phyloP scores from a whole-genome alignment of 2,797 vertebrate genomes.

The Schizothorax lantsangensis region DNA sequence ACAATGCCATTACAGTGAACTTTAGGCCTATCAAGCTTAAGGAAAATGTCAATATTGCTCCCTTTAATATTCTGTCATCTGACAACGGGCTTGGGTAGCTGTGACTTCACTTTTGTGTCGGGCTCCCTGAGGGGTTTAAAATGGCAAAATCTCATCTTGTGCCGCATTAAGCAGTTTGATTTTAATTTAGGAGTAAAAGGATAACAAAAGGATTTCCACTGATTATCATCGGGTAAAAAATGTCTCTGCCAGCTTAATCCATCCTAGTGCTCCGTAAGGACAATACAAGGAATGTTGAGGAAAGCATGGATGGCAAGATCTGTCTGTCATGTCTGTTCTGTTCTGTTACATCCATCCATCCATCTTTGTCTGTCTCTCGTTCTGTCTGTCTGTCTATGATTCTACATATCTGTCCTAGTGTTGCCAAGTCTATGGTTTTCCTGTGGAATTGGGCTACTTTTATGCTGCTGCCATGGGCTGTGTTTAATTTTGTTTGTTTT shows the following conservation, averaged over 20 bases:
- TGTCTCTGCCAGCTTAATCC: constrained; percentile 57
- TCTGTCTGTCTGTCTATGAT: background rate
- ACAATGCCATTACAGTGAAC: constrained; percentile 56
- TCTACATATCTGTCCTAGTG: background rate
- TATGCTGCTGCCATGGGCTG: background rate
- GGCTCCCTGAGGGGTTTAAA: constrained; percentile 49
- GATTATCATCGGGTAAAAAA: constrained; percentile 57
- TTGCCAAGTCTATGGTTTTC: background rate
- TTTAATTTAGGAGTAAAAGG: constrained; percentile 65
- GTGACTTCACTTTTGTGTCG: constrained; percentile 52
- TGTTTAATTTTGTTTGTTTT: background rate
- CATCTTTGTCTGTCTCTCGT: background rate
- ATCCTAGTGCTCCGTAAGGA: constrained; percentile 51
- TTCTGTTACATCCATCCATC: background rate
- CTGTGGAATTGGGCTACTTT: background rate
- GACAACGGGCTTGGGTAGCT: constrained; percentile 42
- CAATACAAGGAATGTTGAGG: constrained; percentile 26
- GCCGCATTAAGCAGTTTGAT: constrained; percentile 61
- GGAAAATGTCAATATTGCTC: constrained; percentile 62
- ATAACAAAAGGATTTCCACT: constrained; percentile 65
- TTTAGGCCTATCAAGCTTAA: constrained; percentile 53
- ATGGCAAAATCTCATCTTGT: constrained; percentile 45
- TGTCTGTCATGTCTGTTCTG: background rate
- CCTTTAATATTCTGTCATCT: constrained; percentile 63
- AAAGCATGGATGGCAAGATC: constrained; percentile 17